Percentiles rank a stretch among this genome's conserved stretches.
Evolutionary conservation across 2,797 vertebrate genomes (phyloP).

Genomic region (Falco concolor): DNA sequence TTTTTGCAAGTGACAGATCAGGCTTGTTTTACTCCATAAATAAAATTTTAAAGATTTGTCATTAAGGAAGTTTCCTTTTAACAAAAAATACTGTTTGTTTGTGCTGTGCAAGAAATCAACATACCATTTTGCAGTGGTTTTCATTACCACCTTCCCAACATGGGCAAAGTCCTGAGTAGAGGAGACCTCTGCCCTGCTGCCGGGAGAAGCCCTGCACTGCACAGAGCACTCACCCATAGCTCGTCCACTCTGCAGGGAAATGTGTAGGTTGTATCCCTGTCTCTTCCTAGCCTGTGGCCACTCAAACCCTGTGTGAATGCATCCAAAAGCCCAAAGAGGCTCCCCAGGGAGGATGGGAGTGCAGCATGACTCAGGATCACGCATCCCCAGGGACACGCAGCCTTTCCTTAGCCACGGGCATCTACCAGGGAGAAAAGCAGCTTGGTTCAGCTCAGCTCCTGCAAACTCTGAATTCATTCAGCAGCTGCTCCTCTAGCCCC

Average conservation of each 20-base stretch:
- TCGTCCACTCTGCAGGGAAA: too few species aligned
- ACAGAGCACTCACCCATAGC: background rate
- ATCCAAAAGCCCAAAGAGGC: fast-evolving
- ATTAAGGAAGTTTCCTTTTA: background rate
- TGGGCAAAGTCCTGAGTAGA: background rate
- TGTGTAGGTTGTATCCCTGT: background rate
- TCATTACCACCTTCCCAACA: background rate
- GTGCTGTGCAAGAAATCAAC: background rate
- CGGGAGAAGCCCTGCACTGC: background rate
- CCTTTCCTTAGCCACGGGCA: background rate
- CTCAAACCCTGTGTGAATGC: background rate
- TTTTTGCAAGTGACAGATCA: background rate
- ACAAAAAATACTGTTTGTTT: background rate
- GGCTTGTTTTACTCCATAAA: background rate
- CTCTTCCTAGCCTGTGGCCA: background rate
- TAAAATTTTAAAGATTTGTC: background rate
- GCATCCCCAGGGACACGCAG: background rate
- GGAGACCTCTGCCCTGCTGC: background rate
- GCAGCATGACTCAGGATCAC: background rate
- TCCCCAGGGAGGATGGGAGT: background rate
- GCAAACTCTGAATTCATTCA: background rate
- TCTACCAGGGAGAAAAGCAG: background rate
- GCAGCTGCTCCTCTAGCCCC: background rate
- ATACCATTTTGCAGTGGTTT: background rate
- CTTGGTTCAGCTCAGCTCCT: background rate